These are phyloP conservation scores for Sarcophilus harrisii DNA, from an alignment of 2,797 vertebrate species.

Conservation along the genomic window DNA sequence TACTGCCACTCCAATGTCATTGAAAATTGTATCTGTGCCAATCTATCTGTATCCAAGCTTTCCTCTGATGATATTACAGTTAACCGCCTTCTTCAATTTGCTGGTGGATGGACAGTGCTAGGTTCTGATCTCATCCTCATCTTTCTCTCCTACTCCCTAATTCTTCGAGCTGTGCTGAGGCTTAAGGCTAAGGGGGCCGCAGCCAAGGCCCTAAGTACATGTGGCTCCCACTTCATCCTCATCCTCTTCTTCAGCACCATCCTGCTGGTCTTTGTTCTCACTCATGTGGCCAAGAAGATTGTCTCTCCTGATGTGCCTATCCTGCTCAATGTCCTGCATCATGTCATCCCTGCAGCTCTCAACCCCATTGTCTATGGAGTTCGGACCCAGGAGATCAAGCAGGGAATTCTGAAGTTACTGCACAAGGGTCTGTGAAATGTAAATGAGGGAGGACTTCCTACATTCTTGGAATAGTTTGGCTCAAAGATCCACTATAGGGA, in stretches of 20 bases:
- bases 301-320: slow-evolving; percentile 56
- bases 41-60: slow-evolving; percentile 55
- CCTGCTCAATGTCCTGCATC: slow-evolving; percentile 60
- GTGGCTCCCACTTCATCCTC: slow-evolving; percentile 72
- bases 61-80: slow-evolving; percentile 39
- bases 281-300: slow-evolving; percentile 21
- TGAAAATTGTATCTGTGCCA: slow-evolving; percentile 56
- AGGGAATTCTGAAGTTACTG: slow-evolving; percentile 73
- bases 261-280: slow-evolving; percentile 65
- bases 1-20: slow-evolving; percentile 51
- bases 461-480: neutral
- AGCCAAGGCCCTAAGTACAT: slow-evolving; percentile 71
- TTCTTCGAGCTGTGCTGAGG: slow-evolving; percentile 77
- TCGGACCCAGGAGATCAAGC: slow-evolving; percentile 82
- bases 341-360: slow-evolving; percentile 73
- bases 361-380: slow-evolving; percentile 84
- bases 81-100: slow-evolving; percentile 46
- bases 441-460: neutral
- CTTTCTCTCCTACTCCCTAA: slow-evolving; percentile 66
- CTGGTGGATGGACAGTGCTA: slow-evolving; percentile 49
- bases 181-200: slow-evolving; percentile 59
- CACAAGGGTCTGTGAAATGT: slow-evolving; percentile 39
- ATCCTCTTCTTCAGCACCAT: slow-evolving; percentile 74
- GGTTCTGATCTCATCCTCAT: slow-evolving; percentile 69
- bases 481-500: neutral